Percentiles rank a stretch among this genome's conserved stretches.
Evolutionary conservation across 1,140 invertebrate genomes (phyloP).

Genomic region (Drosophila baimaii): DNA sequence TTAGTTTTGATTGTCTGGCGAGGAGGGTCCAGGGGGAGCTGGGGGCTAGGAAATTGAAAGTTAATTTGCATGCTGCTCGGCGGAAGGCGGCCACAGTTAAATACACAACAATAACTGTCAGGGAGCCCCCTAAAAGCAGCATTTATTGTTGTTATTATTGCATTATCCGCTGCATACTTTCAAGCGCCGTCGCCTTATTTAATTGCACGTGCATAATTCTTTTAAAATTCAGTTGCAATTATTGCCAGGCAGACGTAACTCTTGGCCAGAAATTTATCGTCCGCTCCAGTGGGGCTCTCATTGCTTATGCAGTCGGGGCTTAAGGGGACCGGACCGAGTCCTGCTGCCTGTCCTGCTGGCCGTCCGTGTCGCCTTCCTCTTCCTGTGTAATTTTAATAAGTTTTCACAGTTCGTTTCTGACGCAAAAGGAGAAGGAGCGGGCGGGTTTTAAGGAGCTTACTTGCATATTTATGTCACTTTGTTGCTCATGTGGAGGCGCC

Average conservation of each 20-base stretch:
- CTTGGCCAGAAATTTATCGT: constrained; percentile 69
- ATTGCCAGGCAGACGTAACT: constrained; percentile 46
- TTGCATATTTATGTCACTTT: constrained; percentile 78
- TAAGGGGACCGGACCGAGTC: constrained; percentile 39
- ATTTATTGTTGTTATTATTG: constrained; percentile 78
- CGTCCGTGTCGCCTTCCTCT: constrained; percentile 12
- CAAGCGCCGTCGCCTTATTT: constrained; percentile 67
- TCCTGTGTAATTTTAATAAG: constrained; percentile 71
- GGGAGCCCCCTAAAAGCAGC: constrained; percentile 36
- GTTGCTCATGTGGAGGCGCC: background rate
- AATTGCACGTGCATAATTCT: constrained; percentile 82
- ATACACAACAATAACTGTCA: constrained; percentile 75
- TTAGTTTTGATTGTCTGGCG: constrained; percentile 77
- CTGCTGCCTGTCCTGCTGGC: background rate
- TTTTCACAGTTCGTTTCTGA: constrained; percentile 54
- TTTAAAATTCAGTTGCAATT: constrained; percentile 79
- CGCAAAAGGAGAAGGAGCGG: constrained; percentile 7
- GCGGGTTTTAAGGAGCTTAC: constrained; percentile 73
- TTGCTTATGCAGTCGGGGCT: constrained; percentile 72
- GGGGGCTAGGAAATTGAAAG: constrained; percentile 77
- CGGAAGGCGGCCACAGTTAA: constrained; percentile 68
- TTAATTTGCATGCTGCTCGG: constrained; percentile 78
- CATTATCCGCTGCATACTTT: constrained; percentile 65
- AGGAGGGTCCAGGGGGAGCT: background rate
- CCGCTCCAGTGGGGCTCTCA: constrained; percentile 56